Evolutionary conservation across 2,888 invertebrate genomes (phyloP), one percentile per base, ranked within the genome.

Genomic region (Euphydryas editha): DNA sequence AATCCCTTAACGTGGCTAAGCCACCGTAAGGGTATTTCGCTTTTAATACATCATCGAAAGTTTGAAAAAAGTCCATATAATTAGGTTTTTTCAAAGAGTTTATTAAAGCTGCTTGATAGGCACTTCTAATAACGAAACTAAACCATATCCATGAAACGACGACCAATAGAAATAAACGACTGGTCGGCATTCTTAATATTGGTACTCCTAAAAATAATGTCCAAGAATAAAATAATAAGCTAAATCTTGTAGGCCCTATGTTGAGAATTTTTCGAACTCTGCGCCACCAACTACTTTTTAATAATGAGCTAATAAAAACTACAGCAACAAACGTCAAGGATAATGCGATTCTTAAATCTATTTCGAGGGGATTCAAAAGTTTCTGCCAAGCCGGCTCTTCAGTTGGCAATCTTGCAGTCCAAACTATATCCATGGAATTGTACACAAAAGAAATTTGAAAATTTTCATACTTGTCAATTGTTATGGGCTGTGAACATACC

Each of bases 381-480:
- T 85, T 86, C 72, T 81, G 79, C 82, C 83, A 88, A 0, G 81
- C 69, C 13, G 84, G 77, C 58, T 77, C 80, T 46, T 77, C 71
- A 2, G 69, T 30, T 11, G 85, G 83, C 36, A 82, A 62, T 66
- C 75, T 75, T 13, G 84, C 76, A 7, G 78, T 80, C 88, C 86
- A 88, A 4, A 87, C 84, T 42, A 86, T 80, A 66, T 86, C 83
- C 77, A 85, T 81, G 7, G 81, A 80, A 59, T 81, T 79, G 71
- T 87, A 88, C 17, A 82, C 67, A 17, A 79, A 79, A 18, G 88
- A 87, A 76, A 84, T 83, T 78, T 84, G 82, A 72, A 87, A 88
- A 77, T 84, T 82, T 17, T 77, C 81, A 74, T 83, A 78, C 73
- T 78, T 82, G 65, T 72, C 60, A 13, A 76, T 69, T 8, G 82